Evolutionary conservation across 1,140 invertebrate genomes (phyloP), one percentile per base, ranked within the genome.

Genomic region (Neodiprion virginianus): DNA sequence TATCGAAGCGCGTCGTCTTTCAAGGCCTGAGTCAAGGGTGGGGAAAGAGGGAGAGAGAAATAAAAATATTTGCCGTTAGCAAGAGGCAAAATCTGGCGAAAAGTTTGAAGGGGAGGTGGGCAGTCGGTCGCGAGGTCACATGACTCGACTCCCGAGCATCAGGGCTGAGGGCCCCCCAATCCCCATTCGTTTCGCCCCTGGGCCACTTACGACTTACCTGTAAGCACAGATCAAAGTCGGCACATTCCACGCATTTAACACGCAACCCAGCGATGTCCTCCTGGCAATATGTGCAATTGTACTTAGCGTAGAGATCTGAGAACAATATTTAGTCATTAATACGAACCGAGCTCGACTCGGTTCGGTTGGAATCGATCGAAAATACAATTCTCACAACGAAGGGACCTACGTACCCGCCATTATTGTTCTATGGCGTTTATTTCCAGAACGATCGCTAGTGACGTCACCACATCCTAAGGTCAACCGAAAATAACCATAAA

Each of bases 271-370:
- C 91, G 75, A 97, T 96, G 88, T 96, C 95, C 89, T 96, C 94
- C 88, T 97, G 95, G 87, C 96, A 98, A 90, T 97, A 96, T 78
- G 93, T 95, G 89, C 97, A 98, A 85, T 91, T 93, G 87, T 95
- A 94, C 88, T 95, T 95, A 17, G 92, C 92, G 85, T 96, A 95
- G 76, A 95, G 85, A 86, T 91, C 90, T 89, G 83, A 69, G 89
- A 89, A 50, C 47, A 77, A 77, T 61, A 61, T 61, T 7, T 21
- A 49, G 8, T 68, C 47, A 69, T 69, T 28, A 61, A 61, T 61
- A 61, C n/a, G 11, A 12, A 17, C 11, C 11, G 53, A 61, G 8
- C 28, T 40, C 28, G 28, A 40, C 28, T 40, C 28, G 1, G 28
- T 40, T 40, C 28, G 28, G 28, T 40, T 40, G 28, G 5, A n/a